Conservation (phyloP, 2,113 vertebrate species). For the Sinocyclocheilus anshuiensis region DNA sequence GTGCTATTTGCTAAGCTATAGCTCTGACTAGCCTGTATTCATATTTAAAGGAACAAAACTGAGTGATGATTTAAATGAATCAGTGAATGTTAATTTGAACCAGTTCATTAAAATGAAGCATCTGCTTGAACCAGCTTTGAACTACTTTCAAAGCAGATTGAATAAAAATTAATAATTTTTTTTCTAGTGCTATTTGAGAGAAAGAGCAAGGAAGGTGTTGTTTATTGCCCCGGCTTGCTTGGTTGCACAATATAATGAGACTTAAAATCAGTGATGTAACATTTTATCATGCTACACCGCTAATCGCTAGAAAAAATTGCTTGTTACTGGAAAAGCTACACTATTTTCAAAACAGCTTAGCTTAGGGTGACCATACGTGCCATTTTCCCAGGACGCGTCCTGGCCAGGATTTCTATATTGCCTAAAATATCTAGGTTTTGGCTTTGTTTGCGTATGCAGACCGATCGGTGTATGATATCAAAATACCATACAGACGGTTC, state of each 20-base stretch:
- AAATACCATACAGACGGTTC: no score
- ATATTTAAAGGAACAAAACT: neutral
- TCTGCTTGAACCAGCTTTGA: neutral
- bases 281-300: neutral
- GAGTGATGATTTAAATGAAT: neutral
- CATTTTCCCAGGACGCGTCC: no score
- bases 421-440: no score
- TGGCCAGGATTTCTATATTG: no score
- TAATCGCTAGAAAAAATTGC: neutral
- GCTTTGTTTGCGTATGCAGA: no score
- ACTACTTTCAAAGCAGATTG: neutral
- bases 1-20: neutral
- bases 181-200: neutral
- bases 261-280: constrained; percentile 1
- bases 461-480: no score
- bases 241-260: neutral
- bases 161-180: neutral
- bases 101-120: neutral
- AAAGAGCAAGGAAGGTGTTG: neutral
- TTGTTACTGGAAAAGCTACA: neutral
- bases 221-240: constrained; percentile 10
- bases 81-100: neutral
- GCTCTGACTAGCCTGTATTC: neutral
- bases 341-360: neutral
- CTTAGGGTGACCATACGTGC: no score